A percentile compares a stretch with the other conserved stretches of the same genome.
These are phyloP conservation scores for Branchipolynoe longqiensis DNA, from an alignment of 2,888 invertebrate species.

Conservation along the genomic window DNA sequence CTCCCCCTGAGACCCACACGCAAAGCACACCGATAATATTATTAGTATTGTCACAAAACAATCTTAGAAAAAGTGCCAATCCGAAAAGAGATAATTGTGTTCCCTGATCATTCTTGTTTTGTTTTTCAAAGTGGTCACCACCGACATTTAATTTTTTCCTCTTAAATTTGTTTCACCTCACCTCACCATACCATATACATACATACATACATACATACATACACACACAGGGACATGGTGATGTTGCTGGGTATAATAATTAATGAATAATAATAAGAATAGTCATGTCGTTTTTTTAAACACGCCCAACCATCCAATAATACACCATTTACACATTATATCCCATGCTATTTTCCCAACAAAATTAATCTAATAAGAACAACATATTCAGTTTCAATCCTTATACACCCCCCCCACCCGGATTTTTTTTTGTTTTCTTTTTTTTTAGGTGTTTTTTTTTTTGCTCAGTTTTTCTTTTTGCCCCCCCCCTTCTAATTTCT, in stretches of 20 bases:
- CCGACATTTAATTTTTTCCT: neutral
- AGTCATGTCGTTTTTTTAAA: no score
- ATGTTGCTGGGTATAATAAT: no score
- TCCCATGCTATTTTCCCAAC: no score
- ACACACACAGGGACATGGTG: neutral
- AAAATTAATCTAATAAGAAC: no score
- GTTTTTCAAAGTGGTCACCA: slow-evolving; percentile 6
- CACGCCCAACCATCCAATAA: no score
- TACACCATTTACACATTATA: no score
- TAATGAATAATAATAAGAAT: no score
- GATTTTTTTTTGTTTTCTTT: neutral
- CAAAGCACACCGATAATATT: neutral
- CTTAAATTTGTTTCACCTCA: neutral
- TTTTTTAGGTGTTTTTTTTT: neutral
- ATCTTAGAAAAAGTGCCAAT: neutral
- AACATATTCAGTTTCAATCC: no score
- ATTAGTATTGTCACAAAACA: neutral
- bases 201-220: neutral
- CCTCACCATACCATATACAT: neutral
- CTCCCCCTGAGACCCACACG: no score
- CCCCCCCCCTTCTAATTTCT: no score
- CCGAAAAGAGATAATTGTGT: neutral
- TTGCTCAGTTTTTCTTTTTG: neutral
- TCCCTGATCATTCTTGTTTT: slow-evolving; percentile 12
- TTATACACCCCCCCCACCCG: no score